Conservation (phyloP, 2,113 vertebrate species). For the Stegostoma tigrinum region DNA sequence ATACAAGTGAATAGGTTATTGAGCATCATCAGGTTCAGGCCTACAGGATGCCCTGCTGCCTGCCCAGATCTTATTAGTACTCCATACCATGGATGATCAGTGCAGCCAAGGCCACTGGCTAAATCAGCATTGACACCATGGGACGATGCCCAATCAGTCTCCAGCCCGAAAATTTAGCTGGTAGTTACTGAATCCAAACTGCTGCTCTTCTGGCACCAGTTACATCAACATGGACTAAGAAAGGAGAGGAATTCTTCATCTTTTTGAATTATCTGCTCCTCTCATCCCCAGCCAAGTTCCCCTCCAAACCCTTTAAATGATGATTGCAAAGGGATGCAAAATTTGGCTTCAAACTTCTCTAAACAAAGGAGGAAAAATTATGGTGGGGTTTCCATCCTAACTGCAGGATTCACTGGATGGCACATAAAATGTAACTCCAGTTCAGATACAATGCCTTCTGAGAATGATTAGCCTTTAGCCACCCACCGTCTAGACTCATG, state of each 20-base stretch:
- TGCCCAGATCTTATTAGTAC: not conserved
- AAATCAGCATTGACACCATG: not conserved
- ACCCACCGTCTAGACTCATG: not conserved
- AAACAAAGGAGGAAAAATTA: not conserved
- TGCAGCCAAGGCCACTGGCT: not conserved
- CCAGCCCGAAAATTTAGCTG: no score
- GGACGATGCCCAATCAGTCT: no score
- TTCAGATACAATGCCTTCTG: not conserved
- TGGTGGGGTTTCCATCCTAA: not conserved
- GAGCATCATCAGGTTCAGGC: not conserved
- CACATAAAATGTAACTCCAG: not conserved
- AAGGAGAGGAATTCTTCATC: not conserved
- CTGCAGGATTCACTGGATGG: not conserved
- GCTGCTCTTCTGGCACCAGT: not conserved
- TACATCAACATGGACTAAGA: not conserved
- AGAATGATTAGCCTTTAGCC: not conserved
- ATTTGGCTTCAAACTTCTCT: not conserved
- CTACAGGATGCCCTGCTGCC: not conserved
- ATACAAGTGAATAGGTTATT: not conserved
- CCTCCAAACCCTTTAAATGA: not conserved
- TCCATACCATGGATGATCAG: not conserved
- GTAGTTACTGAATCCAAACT: not conserved
- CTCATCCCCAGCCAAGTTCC: not conserved
- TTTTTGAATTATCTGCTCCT: not conserved
- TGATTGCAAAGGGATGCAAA: not conserved